Base-by-base conservation (phyloP, 1,140 invertebrate species). In the Drosophila oshimai region DNA sequence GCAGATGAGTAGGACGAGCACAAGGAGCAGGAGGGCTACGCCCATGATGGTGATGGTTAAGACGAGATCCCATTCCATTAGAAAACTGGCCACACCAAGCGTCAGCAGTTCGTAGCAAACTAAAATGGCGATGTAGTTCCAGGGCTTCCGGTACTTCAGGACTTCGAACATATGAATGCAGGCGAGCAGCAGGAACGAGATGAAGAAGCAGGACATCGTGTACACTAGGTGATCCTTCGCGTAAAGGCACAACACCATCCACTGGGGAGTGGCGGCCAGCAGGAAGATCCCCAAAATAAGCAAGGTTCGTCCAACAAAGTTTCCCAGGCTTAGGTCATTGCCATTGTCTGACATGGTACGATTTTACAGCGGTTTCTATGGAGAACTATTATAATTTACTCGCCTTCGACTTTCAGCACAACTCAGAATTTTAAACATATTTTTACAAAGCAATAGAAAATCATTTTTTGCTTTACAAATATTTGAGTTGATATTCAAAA, bases 31-130 rank as follows among this genome's bases (percentile, higher is more conserved):
- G 0, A 81, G 17, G 0, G 26, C 42, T 7, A 45, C 6, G 0
- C 4, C n/a, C 0, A 83, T 15, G n/a, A 50, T 5, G 2, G 22
- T 6, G 15, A 81, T 44, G 4, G 37, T 26, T 0, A 4, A 4
- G n/a, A 42, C 0, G 0, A 70, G n/a, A 6, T 22, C 5, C 12
- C 36, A 42, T 0, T 70, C 20, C 41, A 73, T 57, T 0, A 83
- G 29, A 12, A 57, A 83, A 0, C 51, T 36, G 4, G 42, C 44
- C 13, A 65, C 0, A 0, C 78, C 78, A 0, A 83, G 7, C 1
- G 62, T 77, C 28, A 74, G 6, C n/a, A 77, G 22, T 17, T 78
- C 79, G 10, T 78, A 83, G 24, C 39, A 78, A 4, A 29, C 1
- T 3, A 33, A 0, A 2, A 64, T 6, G 10, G 1, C 29, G 2